These are phyloP conservation scores for Cherax quadricarinatus DNA, from an alignment of 1,140 invertebrate genomes.

Conservation along the genomic window DNA sequence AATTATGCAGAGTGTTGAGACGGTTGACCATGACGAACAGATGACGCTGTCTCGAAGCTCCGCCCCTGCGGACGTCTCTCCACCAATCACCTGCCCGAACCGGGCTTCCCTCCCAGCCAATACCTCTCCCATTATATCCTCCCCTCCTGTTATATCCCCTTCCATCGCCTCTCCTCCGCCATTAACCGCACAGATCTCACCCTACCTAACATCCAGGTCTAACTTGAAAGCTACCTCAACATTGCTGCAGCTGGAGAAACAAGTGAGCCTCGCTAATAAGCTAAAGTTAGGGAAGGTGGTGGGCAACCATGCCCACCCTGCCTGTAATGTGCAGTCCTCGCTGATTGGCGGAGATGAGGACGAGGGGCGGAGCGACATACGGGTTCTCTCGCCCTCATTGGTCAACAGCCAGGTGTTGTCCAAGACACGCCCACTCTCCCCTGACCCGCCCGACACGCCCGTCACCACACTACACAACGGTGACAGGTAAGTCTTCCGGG, in stretches of 20 bases:
- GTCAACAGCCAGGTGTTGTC: constrained; percentile 73
- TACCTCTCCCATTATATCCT: constrained; percentile 54
- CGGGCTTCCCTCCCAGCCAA: constrained; percentile 47
- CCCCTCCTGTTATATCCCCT: constrained; percentile 57
- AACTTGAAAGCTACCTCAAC: constrained; percentile 52
- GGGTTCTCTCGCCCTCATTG: constrained; percentile 71
- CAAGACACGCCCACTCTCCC: constrained; percentile 71
- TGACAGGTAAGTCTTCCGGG: constrained; percentile 16
- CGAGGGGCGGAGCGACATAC: constrained; percentile 64
- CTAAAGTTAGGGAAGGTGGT: constrained; percentile 52
- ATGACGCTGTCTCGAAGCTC: constrained; percentile 57
- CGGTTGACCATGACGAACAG: constrained; percentile 35
- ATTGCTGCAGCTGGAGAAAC: constrained; percentile 51
- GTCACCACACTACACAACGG: constrained; percentile 1
- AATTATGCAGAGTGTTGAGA: constrained; percentile 71
- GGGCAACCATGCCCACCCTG: constrained; percentile 32
- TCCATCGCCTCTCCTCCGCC: constrained; percentile 56
- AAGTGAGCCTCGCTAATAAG: constrained; percentile 57
- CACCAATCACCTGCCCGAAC: constrained; percentile 44
- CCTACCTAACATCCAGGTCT: constrained; percentile 22
- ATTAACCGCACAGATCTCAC: constrained; percentile 27
- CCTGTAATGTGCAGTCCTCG: constrained; percentile 50
- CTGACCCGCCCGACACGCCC: constrained; percentile 38
- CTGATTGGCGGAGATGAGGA: constrained; percentile 59
- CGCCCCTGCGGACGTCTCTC: constrained; percentile 37